Evolutionary conservation across 2,797 vertebrate species (phyloP).

Genomic region (Halcyon badia): DNA sequence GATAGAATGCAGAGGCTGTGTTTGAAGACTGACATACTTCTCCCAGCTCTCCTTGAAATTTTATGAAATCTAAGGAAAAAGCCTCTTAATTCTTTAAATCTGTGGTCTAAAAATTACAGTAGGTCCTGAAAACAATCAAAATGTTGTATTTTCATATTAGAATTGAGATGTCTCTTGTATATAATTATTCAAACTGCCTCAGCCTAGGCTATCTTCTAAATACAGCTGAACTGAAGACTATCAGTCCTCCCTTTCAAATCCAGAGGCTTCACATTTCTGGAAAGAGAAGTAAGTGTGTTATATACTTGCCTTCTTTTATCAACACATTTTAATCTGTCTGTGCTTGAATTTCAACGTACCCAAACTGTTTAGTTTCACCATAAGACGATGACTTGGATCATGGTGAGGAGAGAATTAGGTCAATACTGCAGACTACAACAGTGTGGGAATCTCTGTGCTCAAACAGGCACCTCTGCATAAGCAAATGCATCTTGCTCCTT

Average conservation of each 20-base stretch:
- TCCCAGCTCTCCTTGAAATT: neutral
- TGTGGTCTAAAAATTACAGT: neutral
- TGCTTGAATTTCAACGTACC: neutral
- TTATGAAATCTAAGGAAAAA: neutral
- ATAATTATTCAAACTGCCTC: neutral
- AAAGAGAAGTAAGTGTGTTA: neutral
- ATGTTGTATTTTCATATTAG: neutral
- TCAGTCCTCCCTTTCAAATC: neutral
- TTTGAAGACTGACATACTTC: neutral
- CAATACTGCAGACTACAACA: neutral
- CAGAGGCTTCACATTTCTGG: neutral
- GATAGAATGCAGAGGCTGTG: neutral
- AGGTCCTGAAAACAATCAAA: neutral
- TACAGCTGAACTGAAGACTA: neutral
- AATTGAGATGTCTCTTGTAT: neutral
- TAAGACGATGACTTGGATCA: neutral
- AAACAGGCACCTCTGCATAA: neutral
- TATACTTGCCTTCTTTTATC: neutral
- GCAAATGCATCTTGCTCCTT: neutral
- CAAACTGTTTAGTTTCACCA: neutral
- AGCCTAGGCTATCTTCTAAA: neutral
- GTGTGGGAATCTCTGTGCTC: neutral
- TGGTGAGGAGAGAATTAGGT: neutral
- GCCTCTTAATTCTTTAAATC: neutral
- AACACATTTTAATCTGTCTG: neutral